Conservation (phyloP, 2,113 vertebrate species). For the Coreoperca whiteheadi region DNA sequence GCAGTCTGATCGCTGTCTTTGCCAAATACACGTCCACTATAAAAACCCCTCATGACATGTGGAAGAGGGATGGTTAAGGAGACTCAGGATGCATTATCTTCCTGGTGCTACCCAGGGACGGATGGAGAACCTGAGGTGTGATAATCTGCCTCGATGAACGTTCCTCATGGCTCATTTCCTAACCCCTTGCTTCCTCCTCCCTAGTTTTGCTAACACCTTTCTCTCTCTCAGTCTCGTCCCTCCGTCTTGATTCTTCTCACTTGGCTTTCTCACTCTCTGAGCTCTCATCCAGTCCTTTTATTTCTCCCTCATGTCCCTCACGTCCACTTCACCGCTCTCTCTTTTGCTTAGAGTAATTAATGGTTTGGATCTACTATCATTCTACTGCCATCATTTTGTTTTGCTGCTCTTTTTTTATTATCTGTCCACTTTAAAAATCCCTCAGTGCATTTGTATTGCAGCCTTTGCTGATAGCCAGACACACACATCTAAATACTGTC, state of each 20-base stretch:
- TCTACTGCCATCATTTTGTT: background rate
- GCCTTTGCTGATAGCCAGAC: no score
- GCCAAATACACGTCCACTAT: no score
- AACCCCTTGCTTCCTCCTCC: background rate
- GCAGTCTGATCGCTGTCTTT: no score
- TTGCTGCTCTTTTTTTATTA: background rate
- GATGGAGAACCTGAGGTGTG: background rate
- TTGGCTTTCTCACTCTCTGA: background rate
- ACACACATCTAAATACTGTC: background rate
- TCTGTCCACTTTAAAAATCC: background rate
- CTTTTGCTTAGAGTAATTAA: background rate
- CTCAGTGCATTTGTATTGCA: background rate
- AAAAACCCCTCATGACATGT: no score
- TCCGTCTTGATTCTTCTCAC: background rate
- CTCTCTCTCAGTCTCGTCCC: background rate
- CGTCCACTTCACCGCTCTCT: background rate
- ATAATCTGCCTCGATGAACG: conserved; percentile 21
- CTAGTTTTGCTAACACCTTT: background rate
- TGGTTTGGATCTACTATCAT: background rate
- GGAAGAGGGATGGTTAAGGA: no score
- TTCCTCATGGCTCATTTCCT: conserved; percentile 18
- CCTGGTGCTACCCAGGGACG: no score
- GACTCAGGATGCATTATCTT: no score
- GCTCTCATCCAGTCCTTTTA: background rate
- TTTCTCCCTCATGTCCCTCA: background rate